Evolutionary conservation across 2,113 vertebrate genomes (phyloP), one percentile per base, ranked within the genome.

Genomic region (Anseranas semipalmata): DNA sequence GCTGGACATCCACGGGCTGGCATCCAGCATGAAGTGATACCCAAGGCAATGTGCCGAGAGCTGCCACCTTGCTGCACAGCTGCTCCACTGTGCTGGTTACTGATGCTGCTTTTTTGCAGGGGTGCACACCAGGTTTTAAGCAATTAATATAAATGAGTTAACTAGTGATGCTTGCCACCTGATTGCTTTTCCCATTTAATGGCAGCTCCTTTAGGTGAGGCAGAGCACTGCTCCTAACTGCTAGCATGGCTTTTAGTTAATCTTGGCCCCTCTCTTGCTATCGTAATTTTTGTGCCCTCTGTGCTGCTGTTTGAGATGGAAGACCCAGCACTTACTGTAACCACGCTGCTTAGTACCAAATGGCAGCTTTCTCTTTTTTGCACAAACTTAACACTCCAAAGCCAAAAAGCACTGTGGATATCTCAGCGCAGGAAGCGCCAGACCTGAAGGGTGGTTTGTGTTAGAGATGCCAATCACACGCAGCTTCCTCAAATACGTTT

Each of bases 261-360:
- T 50, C 56, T 12, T 28, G 41, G 33, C 53, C 30, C 33, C 12
- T 62, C 25, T 28, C 56, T 59, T 86, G 45, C 87, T 74, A 35
- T 37, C 37, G 22, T 27, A 27, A 45, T 58, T 35, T 39, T 53
- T 60, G 43, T 67, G 60, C 41, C 16, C 35, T n/a, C 60, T 12
- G 13, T 67, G 46, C 58, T 52, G 32, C 37, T 30, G 33, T 37
- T 24, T 43, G 18, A n/a, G 45, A n/a, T 14, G 52, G 41, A 45
- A 0, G 2, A 15, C 24, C 41, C 17, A 46, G 15, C 4, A 0
- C 28, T 84, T 39, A 35, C 46, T 4, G 1, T 33, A 59, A 72
- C 27, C 33, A 6, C 7, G 4, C 13, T 60, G 35, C 41, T 79
- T 19, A 41, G 16, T 37, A 52, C 17, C 2, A 41, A 50, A 50